Base-by-base conservation (phyloP, 2,113 vertebrate genomes). In the Cervus canadensis region DNA sequence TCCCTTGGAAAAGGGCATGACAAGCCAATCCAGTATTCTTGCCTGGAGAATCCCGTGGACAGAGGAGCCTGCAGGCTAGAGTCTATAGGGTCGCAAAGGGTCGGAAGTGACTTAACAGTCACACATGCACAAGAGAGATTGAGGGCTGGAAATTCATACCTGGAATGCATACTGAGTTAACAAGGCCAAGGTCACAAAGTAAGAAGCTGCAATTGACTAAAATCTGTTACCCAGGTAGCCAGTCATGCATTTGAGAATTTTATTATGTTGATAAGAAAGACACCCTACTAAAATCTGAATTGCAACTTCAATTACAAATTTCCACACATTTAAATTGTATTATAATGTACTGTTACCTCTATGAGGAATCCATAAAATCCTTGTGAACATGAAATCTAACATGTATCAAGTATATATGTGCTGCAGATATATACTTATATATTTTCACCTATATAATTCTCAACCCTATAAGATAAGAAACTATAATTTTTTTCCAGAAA, bases 301-400 rank as follows among this genome's bases (percentile, higher is more conserved):
- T 94, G 6, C 79, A 84, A 90, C 40, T 82, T 95, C 30, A 56
- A n/a, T 93, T 57, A 84, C 17, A 93, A 81, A 91, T 57, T 96
- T 96, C 8, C 64, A 16, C 25, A 93, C 16, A 83, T 21, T 79
- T 92, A 90, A 92, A 94, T 56, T 87, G 9, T 12, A 93, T 94
- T 85, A 48, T 64, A 90, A 87, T 54, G 7, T 54, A 82, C 14
- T 87, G 5, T 56, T 94, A 56, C 21, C 21, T 87, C 40, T 57
- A 45, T 82, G 17, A 88, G 14, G 10, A 85, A 85, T 81, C 16
- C 76, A 33, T 23, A 92, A 94, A 93, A 88, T 92, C n/a, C 54
- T 91, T 52, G 94, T 54, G 93, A 79, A 94, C 48, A 85, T 88
- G 26, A 23, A 14, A 76, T 97, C 4, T 43, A 95, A 79, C 21